Base-by-base conservation (phyloP, 2,888 invertebrate species). In the Celastrina argiolus region DNA sequence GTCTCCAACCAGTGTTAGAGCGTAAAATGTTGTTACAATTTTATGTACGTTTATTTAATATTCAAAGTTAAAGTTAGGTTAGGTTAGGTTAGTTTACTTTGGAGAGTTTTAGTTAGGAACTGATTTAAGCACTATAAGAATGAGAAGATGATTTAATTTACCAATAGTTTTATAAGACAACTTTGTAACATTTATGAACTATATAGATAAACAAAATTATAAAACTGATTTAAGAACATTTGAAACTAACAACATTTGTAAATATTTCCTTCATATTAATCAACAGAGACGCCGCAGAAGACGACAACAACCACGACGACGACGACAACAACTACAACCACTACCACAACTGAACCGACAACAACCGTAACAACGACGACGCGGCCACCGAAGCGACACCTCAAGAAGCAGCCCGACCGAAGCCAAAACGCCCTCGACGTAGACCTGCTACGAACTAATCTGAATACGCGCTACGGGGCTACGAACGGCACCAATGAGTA, bases 281-380 rank as follows among this genome's bases (percentile, higher is more conserved):
- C 87, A 84, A 77, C 90, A 91, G 91, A 90, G 73, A 87, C 88
- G 34, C 89, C 90, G 66, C 85, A 83, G 70, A 81, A 84, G 72
- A 89, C 89, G 1, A 89, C 89, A 6, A 81, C 82, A 3, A 82
- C 83, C 0, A 90, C 90, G 2, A 87, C 87, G 0, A 81, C 85
- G 2, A 51, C 87, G 0, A 85, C 88, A 0, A 89, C 90, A 0
- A 88, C 91, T 0, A 88, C 90, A 1, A 88, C 88, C 1, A 86
- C 88, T 2, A 81, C 86, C 8, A 82, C 83, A 6, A 76, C 81
- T 18, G 70, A 70, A 26, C 79, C 74, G 2, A 81, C 82, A 12
- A 80, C 87, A 36, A 81, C 85, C 1, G 69, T 75, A 0, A 68
- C 76, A 7, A 75, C 86, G 0, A 86, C 89, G 6, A 85, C 87